Evolutionary conservation across 64 coral and sea anemone genomes (phyloP).

Genomic region (Montipora cactus): DNA sequence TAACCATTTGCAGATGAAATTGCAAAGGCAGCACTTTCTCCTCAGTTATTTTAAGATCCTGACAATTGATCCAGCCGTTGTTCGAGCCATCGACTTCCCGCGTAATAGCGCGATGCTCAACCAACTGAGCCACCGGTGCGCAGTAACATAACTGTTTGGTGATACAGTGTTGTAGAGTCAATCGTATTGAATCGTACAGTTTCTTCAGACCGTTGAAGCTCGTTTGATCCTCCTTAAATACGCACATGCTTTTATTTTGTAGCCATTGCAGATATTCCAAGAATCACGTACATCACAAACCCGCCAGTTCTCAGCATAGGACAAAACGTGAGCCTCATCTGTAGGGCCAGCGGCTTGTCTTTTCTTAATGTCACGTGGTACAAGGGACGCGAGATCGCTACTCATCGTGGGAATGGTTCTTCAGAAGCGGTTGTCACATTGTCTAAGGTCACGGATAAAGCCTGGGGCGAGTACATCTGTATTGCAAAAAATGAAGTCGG

Average conservation of each 20-base stretch:
- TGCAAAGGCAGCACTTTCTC: too few species aligned
- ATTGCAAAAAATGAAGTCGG: not conserved
- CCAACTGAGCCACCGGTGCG: too few species aligned
- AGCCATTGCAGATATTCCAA: conserved; percentile 7
- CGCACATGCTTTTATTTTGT: not conserved
- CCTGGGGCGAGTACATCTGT: not conserved
- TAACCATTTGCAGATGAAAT: too few species aligned
- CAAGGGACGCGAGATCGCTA: not conserved
- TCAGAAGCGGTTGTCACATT: not conserved
- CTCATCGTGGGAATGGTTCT: not conserved
- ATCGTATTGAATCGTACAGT: too few species aligned
- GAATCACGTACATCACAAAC: not conserved
- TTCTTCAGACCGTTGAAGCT: too few species aligned
- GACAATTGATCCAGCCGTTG: too few species aligned
- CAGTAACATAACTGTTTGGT: too few species aligned
- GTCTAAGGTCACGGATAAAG: not conserved
- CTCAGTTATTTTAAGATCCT: too few species aligned
- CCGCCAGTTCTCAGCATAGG: not conserved
- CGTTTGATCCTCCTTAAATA: not conserved
- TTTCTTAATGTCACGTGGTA: conserved; percentile 36
- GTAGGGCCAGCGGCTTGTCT: not conserved
- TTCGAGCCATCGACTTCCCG: too few species aligned
- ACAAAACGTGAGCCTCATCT: not conserved
- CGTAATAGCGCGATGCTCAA: too few species aligned
- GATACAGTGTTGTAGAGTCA: too few species aligned